Conservation (phyloP, 1,140 invertebrate species). For the Drosophila funebris region DNA sequence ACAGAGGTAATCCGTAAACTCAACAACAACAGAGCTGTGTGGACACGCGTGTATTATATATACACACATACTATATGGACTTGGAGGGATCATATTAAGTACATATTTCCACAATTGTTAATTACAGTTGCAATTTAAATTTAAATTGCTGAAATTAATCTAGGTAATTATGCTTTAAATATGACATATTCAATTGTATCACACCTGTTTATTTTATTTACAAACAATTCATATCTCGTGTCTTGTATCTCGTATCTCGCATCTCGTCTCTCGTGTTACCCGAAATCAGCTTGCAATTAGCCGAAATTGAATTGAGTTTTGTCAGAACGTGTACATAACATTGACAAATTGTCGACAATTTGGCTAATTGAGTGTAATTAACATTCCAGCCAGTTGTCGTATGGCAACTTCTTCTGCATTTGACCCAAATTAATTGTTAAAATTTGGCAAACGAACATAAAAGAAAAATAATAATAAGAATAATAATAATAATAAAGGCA, state of each 20-base stretch:
- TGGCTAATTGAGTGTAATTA: conserved; percentile 79
- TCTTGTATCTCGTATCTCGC: not conserved
- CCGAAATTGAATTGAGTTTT: conserved; percentile 20
- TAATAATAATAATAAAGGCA: conserved; percentile 16
- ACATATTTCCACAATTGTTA: not conserved
- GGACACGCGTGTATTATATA: not conserved
- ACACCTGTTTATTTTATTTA: conserved; percentile 2
- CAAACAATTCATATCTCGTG: not conserved
- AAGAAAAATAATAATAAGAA: conserved; percentile 33
- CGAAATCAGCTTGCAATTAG: conserved; percentile 49
- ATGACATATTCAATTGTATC: not conserved
- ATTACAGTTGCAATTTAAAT: not conserved
- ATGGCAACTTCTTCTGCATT: conserved; percentile 24
- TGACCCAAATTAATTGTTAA: conserved; percentile 71
- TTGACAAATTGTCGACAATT: conserved; percentile 68
- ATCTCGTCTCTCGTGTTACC: not conserved
- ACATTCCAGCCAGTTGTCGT: conserved; percentile 46
- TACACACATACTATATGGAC: not conserved
- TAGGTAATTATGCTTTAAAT: conserved; percentile 20
- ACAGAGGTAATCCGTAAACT: not conserved
- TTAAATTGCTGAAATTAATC: conserved; percentile 32
- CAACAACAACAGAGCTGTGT: not conserved
- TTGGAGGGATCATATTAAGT: not conserved
- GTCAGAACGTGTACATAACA: conserved; percentile 6
- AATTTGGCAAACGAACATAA: conserved; percentile 48